Evolutionary conservation across 2,113 vertebrate species (phyloP), one percentile per base, ranked within the genome.

Genomic region (Conger conger): DNA sequence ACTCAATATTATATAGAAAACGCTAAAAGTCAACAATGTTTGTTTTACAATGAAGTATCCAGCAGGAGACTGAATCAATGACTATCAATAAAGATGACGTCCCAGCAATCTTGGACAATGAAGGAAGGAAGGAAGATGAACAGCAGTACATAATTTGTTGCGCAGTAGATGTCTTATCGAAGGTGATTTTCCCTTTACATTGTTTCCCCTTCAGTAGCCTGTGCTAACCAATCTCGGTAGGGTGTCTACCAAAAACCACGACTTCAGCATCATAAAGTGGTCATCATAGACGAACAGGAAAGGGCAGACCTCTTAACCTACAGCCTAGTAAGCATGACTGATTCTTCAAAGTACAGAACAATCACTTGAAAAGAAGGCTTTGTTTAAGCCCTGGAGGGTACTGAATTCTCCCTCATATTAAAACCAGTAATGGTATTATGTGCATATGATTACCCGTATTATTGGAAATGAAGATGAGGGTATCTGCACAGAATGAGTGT

Each of bases 51-150:
- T 76, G 38, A 33, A 40, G 63, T 33, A 36, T 45, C 82, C 82
- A 83, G 73, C 23, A 18, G 82, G 73, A 73, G 16, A 83, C n/a
- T 40, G 20, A 83, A 83, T 83, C 73, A 15, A 83, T 83, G 82
- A 27, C 68, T 68, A 20, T n/a, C 60, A 68, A 27, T n/a, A 73
- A 30, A 73, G 63, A 27, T 35, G 73, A 42, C 33, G 83, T 53
- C 42, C 33, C 17, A 50, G 50, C 23, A 83, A 76, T 38, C 37
- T 42, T 23, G 30, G 27, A 76, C 37, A 77, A 68, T 27, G 73
- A 40, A n/a, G n/a, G 50, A 38, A 63, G 4, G 45, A 38, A 40
- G 50, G n/a, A 38, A 82, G 2, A 38, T n/a, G 60, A 30, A 38
- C 81, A 60, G 42, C 57, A 40, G 8, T 73, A 36, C 81, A 73